Conservation (phyloP, 2,888 invertebrate genomes). For the Geotrupes spiniger region DNA sequence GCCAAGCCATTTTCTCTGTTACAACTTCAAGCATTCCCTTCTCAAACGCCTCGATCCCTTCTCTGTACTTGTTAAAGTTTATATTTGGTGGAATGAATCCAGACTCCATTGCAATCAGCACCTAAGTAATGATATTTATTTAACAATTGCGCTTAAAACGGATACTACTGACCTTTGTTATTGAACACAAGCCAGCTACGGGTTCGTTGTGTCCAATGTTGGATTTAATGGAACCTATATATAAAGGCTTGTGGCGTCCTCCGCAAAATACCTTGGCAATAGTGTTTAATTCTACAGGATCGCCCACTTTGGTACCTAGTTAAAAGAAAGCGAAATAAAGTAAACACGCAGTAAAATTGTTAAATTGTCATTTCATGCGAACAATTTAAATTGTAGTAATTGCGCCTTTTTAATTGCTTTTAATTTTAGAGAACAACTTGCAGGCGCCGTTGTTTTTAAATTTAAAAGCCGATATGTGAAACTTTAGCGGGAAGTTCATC, state of each 20-base stretch:
- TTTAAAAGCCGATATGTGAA: no score
- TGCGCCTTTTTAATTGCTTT: no score
- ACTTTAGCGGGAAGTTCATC: no score
- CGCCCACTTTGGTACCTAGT: slow-evolving; percentile 76
- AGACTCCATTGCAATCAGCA: slow-evolving; percentile 67
- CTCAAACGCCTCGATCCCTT: slow-evolving; percentile 59
- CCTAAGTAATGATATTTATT: no score
- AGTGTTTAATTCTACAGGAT: slow-evolving; percentile 86
- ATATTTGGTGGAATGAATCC: slow-evolving; percentile 83
- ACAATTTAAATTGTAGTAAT: no score
- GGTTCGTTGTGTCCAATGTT: slow-evolving; percentile 94
- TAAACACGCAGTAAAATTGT: no score
- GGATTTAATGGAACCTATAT: slow-evolving; percentile 89
- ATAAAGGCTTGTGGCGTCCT: slow-evolving; percentile 70
- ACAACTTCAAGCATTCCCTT: slow-evolving; percentile 70
- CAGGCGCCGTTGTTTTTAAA: no score
- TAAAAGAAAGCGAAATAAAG: no score
- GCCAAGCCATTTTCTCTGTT: slow-evolving; percentile 65
- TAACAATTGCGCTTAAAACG: no score
- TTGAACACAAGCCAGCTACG: slow-evolving; percentile 75
- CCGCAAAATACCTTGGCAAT: slow-evolving; percentile 77
- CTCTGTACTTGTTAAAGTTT: slow-evolving; percentile 57
- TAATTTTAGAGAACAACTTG: no score
- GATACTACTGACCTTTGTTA: slow-evolving; percentile 86
- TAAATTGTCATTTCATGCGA: background rate